Conservation (phyloP, 2,113 vertebrate species). For the Mellivora capensis region DNA sequence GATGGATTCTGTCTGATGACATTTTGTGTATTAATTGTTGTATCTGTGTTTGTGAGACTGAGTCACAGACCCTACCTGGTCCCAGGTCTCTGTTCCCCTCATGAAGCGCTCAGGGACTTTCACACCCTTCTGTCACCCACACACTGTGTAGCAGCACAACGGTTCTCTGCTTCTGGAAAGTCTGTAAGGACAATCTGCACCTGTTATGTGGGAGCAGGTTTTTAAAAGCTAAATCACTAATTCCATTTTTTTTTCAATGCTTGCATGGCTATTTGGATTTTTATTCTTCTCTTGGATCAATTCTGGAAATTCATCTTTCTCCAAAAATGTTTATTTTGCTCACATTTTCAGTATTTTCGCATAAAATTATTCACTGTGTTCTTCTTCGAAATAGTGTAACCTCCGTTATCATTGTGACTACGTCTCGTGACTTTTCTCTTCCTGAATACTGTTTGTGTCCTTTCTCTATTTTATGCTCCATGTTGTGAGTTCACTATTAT, state of each 20-base stretch:
- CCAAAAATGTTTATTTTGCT: neutral
- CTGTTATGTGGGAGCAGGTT: neutral
- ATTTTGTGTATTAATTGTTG: neutral
- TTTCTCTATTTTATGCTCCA: neutral
- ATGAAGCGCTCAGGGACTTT: neutral
- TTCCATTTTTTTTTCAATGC: neutral
- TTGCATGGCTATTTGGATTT: neutral
- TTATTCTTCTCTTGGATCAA: neutral
- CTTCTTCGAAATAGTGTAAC: neutral
- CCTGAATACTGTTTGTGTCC: neutral
- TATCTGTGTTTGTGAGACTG: neutral
- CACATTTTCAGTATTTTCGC: neutral
- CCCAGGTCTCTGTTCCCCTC: neutral
- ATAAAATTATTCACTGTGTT: neutral
- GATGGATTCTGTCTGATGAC: neutral
- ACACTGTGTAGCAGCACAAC: neutral
- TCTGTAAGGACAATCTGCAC: neutral
- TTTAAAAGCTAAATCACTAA: neutral
- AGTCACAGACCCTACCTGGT: neutral
- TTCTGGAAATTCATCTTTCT: neutral
- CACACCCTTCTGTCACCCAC: neutral
- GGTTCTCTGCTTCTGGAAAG: neutral
- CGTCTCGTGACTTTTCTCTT: neutral
- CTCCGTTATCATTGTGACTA: neutral
- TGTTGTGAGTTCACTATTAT: neutral